Evolutionary conservation across 2,888 invertebrate species (phyloP).

Genomic region (Kryphioiulus occultus): DNA sequence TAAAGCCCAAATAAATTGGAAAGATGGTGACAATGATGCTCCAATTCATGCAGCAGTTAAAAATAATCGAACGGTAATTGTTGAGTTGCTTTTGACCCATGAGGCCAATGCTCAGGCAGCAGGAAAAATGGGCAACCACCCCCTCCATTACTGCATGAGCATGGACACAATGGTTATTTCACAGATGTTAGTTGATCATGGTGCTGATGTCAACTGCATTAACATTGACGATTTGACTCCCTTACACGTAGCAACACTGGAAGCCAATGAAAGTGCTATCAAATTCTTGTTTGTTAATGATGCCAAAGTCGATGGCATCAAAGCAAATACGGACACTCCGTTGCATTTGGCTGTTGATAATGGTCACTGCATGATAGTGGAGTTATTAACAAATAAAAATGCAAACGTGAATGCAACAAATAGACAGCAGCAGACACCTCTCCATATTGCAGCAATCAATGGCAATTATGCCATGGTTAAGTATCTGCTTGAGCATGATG

Average conservation of each 20-base stretch:
- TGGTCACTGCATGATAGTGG: neutral
- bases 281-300: constrained; percentile 57
- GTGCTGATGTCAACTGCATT: constrained; percentile 70
- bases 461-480: neutral
- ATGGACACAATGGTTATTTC: neutral
- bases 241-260: constrained; percentile 68
- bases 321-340: constrained; percentile 59
- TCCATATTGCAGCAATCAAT: neutral
- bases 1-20: neutral
- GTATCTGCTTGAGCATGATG: neutral
- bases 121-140: neutral
- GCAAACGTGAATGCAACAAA: constrained; percentile 2
- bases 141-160: neutral
- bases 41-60: neutral
- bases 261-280: constrained; percentile 60
- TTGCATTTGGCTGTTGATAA: constrained; percentile 36
- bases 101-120: neutral
- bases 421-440: neutral
- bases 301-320: constrained; percentile 71
- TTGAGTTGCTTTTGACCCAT: neutral
- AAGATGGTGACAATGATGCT: neutral
- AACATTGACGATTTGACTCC: neutral
- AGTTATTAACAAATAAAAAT: neutral
- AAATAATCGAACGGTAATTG: neutral
- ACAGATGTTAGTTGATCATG: constrained; percentile 59